Percentiles rank a stretch among this genome's conserved stretches.
Conservation (phyloP, 2,113 vertebrate species). For the Sinocyclocheilus maitianheensis region DNA sequence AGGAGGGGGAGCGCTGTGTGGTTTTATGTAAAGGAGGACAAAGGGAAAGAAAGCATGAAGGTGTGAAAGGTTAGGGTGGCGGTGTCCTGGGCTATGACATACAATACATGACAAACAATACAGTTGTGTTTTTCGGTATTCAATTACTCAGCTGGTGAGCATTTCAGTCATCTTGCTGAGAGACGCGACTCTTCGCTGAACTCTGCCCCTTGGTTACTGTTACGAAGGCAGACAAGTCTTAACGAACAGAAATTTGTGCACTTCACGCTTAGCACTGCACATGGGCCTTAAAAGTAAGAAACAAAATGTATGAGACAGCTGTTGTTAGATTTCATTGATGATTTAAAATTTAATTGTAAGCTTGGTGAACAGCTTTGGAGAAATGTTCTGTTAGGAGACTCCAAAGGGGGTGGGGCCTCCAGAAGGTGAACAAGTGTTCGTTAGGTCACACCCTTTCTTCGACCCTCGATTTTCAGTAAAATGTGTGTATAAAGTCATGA, state of each 20-base stretch:
- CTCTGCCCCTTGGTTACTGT: neutral
- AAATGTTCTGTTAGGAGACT: neutral
- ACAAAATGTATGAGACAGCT: too few species aligned
- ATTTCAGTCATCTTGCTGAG: neutral
- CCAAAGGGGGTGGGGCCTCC: too few species aligned
- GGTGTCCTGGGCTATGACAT: neutral
- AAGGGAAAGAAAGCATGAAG: constrained; percentile 30
- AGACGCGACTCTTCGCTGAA: neutral
- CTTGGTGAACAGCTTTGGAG: too few species aligned
- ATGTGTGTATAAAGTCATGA: too few species aligned
- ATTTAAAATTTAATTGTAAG: neutral
- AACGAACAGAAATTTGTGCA: too few species aligned
- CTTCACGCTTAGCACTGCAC: too few species aligned
- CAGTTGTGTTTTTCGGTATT: neutral
- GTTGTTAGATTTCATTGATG: too few species aligned
- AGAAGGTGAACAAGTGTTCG: too few species aligned
- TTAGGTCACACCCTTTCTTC: too few species aligned
- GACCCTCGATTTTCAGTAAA: too few species aligned
- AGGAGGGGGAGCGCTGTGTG: constrained; percentile 15
- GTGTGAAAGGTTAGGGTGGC: constrained; percentile 10
- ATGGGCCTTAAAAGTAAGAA: too few species aligned
- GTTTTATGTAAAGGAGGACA: constrained; percentile 49
- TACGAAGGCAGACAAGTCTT: neutral
- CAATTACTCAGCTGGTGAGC: neutral
- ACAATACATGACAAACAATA: neutral